Conservation (phyloP, 2,113 vertebrate genomes). For the Dromas ardeola region DNA sequence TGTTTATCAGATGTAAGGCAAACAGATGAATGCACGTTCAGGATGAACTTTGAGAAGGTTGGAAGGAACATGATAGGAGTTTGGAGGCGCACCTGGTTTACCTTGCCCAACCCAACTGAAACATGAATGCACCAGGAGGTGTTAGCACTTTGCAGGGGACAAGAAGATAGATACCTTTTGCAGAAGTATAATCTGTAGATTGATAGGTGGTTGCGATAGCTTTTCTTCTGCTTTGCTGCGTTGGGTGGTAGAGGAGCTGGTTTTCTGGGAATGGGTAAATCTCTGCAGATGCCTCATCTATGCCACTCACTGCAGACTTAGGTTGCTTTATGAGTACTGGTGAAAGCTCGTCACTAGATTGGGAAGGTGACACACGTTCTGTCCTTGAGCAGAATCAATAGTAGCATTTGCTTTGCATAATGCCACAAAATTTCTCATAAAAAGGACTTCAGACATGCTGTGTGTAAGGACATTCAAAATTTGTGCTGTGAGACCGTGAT, state of each 20-base stretch:
- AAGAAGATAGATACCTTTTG: background rate
- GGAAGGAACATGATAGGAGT: background rate
- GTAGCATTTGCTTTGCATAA: background rate
- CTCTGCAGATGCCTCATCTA: background rate
- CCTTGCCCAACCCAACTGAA: background rate
- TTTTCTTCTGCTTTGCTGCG: background rate
- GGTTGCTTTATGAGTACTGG: background rate
- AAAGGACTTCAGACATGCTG: background rate
- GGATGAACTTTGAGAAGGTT: background rate
- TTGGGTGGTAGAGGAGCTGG: background rate
- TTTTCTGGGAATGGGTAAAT: background rate
- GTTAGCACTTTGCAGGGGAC: background rate
- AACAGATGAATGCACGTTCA: background rate
- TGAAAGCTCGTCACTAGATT: background rate
- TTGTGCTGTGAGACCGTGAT: background rate
- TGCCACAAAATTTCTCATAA: rapidly evolving
- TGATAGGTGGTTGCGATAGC: background rate
- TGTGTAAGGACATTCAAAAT: background rate
- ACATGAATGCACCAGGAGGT: background rate
- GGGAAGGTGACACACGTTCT: background rate
- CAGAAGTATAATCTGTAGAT: background rate
- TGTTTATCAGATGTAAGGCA: background rate
- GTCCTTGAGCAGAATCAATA: background rate
- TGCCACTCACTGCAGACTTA: background rate
- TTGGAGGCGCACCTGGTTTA: background rate